Conservation (phyloP, 2,888 invertebrate genomes). For the Eupithecia insigniata region DNA sequence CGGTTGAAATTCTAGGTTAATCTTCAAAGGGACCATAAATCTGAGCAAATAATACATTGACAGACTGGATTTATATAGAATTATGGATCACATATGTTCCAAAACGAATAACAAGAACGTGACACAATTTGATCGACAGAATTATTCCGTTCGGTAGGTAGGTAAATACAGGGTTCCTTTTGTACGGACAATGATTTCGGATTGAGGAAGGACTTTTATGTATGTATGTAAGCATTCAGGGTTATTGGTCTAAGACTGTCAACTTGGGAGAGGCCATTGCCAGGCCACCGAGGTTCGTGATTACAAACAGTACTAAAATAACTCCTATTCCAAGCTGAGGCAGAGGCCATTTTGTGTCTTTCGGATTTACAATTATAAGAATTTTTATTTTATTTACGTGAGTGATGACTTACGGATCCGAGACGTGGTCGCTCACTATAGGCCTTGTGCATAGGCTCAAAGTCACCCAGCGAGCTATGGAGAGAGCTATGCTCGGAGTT, state of each 20-base stretch:
- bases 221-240: neutral
- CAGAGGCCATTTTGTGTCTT: no score
- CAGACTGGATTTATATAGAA: neutral
- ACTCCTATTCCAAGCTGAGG: no score
- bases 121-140: slow-evolving; percentile 11
- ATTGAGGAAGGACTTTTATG: neutral
- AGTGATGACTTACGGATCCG: no score
- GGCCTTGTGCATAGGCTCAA: no score
- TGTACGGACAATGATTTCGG: slow-evolving; percentile 4
- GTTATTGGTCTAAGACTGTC: neutral
- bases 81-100: slow-evolving; percentile 18
- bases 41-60: slow-evolving; percentile 3
- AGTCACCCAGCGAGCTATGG: no score
- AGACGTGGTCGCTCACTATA: no score
- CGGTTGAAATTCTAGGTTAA: neutral
- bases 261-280: neutral
- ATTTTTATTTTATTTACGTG: no score
- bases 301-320: neutral
- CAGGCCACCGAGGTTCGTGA: no score
- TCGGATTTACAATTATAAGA: no score
- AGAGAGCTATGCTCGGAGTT: no score
- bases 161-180: slow-evolving; percentile 10
- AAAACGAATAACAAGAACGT: slow-evolving; percentile 15
- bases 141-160: slow-evolving; percentile 12
- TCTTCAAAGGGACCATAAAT: neutral